These are phyloP conservation scores for Alcis repandata DNA, from an alignment of 2,888 invertebrate species.

Conservation along the genomic window DNA sequence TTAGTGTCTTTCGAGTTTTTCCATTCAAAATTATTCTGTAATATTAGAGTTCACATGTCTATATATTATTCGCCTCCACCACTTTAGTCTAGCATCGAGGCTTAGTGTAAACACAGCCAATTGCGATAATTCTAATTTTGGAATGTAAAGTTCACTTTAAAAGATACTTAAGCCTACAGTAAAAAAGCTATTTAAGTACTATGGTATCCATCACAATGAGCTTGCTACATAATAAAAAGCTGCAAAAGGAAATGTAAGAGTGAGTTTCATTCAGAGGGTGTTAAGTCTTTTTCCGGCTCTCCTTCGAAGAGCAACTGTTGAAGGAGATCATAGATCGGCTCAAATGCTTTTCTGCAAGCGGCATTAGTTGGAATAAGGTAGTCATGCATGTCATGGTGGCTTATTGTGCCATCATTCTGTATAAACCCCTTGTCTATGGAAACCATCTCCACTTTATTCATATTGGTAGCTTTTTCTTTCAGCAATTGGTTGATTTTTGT, in stretches of 20 bases:
- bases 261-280: constrained; percentile 88
- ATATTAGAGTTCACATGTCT: neutral
- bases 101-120: constrained; percentile 72
- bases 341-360: constrained; percentile 95
- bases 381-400: constrained; percentile 96
- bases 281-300: constrained; percentile 91
- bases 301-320: constrained; percentile 92
- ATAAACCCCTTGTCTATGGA: constrained; percentile 92
- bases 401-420: constrained; percentile 92
- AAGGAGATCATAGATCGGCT: constrained; percentile 93
- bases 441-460: constrained; percentile 92
- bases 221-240: constrained; percentile 74
- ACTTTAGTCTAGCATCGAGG: constrained; percentile 3
- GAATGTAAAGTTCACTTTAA: constrained; percentile 77
- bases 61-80: neutral
- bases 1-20: too few relatives aligned
- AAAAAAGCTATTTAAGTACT: constrained; percentile 85
- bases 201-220: constrained; percentile 80
- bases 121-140: constrained; percentile 72
- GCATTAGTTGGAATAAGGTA: constrained; percentile 95
- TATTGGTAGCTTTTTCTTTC: constrained; percentile 87
- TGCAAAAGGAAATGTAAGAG: constrained; percentile 53
- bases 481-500: constrained; percentile 91
- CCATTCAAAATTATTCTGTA: neutral
- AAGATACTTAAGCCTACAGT: constrained; percentile 73